A percentile compares a stretch with the other conserved stretches of the same genome.
Evolutionary conservation across 1,140 invertebrate species (phyloP).

Genomic region (Lysiphlebus fabarum): DNA sequence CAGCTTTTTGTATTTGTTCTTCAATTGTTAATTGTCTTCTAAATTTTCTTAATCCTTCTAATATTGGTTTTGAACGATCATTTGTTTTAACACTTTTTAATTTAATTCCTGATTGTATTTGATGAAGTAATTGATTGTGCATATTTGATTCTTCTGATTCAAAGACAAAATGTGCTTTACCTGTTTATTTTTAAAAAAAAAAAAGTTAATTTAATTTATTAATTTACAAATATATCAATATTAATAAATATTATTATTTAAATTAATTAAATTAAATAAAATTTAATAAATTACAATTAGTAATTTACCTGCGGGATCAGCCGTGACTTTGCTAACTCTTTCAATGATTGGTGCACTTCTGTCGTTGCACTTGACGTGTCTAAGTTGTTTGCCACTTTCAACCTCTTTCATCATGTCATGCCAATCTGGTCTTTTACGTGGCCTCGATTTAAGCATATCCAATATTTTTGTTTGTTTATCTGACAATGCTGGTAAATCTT

Average conservation of each 20-base stretch:
- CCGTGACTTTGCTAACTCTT: conserved; percentile 55
- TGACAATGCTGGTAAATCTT: conserved; percentile 53
- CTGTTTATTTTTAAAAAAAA: too few relatives aligned
- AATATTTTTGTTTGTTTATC: conserved; percentile 60
- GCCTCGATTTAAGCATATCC: conserved; percentile 66
- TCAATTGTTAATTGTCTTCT: conserved; percentile 84
- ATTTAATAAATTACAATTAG: too few relatives aligned
- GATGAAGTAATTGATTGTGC: conserved; percentile 77
- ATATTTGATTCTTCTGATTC: conserved; percentile 81
- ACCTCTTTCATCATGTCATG: conserved; percentile 86
- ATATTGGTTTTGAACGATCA: conserved; percentile 79
- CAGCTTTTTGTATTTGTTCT: conserved; percentile 78
- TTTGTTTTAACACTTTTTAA: conserved; percentile 77
- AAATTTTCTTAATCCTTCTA: conserved; percentile 82
- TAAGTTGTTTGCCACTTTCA: conserved; percentile 72
- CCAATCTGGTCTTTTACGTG: conserved; percentile 81
- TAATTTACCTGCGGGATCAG: conserved; percentile 57
- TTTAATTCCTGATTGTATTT: conserved; percentile 76
- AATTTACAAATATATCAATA: not conserved
- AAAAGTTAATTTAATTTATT: too few relatives aligned
- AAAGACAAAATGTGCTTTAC: conserved; percentile 75
- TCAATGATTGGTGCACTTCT: conserved; percentile 62
- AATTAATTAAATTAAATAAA: not conserved
- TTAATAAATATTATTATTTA: not conserved
- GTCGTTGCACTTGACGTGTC: conserved; percentile 80